Conservation (phyloP, 2,888 invertebrate genomes). For the Caenorhabditis imperialis region DNA sequence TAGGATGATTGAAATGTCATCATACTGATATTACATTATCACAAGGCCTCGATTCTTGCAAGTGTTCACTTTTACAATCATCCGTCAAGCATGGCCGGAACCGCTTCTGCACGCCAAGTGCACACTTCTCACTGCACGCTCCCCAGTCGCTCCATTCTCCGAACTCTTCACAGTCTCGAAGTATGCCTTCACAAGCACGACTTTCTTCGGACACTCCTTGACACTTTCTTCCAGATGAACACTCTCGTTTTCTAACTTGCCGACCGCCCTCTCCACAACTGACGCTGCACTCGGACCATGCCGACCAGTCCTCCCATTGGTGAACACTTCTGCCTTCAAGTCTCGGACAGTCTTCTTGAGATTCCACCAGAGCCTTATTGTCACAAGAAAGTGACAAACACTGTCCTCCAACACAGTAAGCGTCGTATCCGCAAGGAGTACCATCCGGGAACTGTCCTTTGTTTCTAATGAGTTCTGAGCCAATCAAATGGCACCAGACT, state of each 20-base stretch:
- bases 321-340: conserved; percentile 37
- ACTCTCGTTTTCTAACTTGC: conserved; percentile 53
- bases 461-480: conserved; percentile 77
- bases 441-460: conserved; percentile 78
- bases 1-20: background rate
- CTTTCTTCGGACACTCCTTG: conserved; percentile 64
- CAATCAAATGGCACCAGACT: conserved; percentile 77
- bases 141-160: conserved; percentile 78
- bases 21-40: conserved; percentile 46
- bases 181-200: conserved; percentile 62
- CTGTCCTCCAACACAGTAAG: conserved; percentile 75
- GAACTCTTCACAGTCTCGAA: conserved; percentile 62
- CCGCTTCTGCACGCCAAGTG: conserved; percentile 73
- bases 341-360: conserved; percentile 67
- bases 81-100: conserved; percentile 52
- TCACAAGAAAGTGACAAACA: conserved; percentile 72
- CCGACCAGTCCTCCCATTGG: conserved; percentile 59
- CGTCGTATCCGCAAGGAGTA: conserved; percentile 74
- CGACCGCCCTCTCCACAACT: conserved; percentile 59
- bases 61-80: conserved; percentile 20
- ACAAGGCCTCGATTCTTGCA: conserved; percentile 48
- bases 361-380: conserved; percentile 69
- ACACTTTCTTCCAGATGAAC: conserved; percentile 48
- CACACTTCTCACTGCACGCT: conserved; percentile 84
- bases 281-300: conserved; percentile 64